phyloP scores from a whole-genome alignment of 2,113 vertebrate genomes.

The Protomyctophum bolini region DNA sequence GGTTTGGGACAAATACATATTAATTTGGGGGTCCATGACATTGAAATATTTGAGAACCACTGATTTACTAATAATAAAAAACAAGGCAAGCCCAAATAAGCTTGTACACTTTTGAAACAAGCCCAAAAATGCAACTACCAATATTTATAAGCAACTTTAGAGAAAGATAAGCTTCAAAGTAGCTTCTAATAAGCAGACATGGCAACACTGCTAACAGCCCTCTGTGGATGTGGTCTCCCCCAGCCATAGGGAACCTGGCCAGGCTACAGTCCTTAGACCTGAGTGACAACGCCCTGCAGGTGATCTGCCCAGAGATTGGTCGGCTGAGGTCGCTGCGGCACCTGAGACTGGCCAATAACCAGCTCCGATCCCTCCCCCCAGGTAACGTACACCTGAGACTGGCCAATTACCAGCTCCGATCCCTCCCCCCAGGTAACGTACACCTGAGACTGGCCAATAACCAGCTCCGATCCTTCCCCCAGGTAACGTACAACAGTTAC shows the following conservation, averaged over 20 bases:
- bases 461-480: conserved; percentile 18
- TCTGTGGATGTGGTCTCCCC: conserved; percentile 1
- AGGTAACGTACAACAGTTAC: conserved; percentile 41
- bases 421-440: conserved; percentile 81
- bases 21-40: no score
- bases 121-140: background rate
- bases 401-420: no score
- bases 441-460: no score
- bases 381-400: conserved; percentile 65
- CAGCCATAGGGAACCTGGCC: conserved; percentile 91
- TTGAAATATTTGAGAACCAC: no score
- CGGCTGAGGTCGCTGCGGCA: conserved; percentile 90
- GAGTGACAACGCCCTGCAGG: conserved; percentile 92
- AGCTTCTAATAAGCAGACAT: no score
- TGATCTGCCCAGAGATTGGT: conserved; percentile 94
- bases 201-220: no score
- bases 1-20: no score
- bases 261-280: conserved; percentile 94
- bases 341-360: conserved; percentile 92
- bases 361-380: conserved; percentile 88
- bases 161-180: no score
- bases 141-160: no score
- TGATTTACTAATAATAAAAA: no score
- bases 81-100: no score
- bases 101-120: no score